Conservation (phyloP, 2,797 vertebrate genomes). For the Lepilemur septentrionalis region DNA sequence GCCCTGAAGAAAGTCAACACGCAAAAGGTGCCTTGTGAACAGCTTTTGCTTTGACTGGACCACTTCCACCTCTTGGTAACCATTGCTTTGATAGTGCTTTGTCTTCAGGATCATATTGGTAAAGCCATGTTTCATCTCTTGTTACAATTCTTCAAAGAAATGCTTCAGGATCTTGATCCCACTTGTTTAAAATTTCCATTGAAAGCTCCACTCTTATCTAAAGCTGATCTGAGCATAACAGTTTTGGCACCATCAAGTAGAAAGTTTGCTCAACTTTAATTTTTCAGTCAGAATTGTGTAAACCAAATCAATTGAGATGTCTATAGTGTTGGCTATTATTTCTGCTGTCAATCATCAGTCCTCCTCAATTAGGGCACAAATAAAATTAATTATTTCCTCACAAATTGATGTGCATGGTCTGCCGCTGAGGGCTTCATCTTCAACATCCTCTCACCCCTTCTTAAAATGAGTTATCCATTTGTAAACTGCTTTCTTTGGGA, state of each 20-base stretch:
- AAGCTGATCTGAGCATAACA: not conserved
- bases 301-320: not conserved
- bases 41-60: not conserved
- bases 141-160: not conserved
- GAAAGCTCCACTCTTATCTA: not conserved
- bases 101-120: not conserved
- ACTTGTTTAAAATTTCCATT: not conserved
- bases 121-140: not conserved
- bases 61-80: not conserved
- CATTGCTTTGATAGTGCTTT: not conserved
- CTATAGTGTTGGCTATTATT: not conserved
- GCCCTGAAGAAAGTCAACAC: not conserved
- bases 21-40: not conserved
- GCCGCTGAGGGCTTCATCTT: not conserved
- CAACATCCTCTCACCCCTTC: not conserved
- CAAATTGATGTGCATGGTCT: not conserved
- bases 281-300: not conserved
- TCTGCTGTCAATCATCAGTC: not conserved
- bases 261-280: not conserved
- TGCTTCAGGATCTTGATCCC: not conserved
- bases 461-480: not conserved
- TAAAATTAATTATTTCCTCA: not conserved
- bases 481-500: not conserved
- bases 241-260: not conserved
- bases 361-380: not conserved